Evolutionary conservation across 1,140 invertebrate species (phyloP), one percentile per base, ranked within the genome.

Genomic region (Asbolus verrucosus): DNA sequence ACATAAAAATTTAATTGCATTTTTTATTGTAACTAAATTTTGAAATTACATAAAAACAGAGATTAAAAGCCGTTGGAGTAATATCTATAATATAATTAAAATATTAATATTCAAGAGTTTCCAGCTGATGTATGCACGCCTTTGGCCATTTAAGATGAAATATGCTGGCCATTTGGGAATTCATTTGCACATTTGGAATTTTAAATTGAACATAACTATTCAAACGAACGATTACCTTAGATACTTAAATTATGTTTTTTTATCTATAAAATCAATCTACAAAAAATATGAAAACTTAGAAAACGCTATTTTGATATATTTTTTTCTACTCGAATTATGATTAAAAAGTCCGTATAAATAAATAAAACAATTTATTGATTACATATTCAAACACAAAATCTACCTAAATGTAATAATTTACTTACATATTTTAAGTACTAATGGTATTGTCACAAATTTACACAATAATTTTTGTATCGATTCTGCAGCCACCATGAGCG

Each of bases 301-400:
- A n/a, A n/a, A n/a, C n/a, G n/a, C n/a, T n/a, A n/a, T n/a, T n/a
- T n/a, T n/a, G n/a, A n/a, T n/a, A n/a, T n/a, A n/a, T n/a, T n/a
- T n/a, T n/a, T n/a, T n/a, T n/a, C n/a, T n/a, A n/a, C n/a, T n/a
- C n/a, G n/a, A n/a, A n/a, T n/a, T n/a, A n/a, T n/a, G n/a, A 54
- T 54, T 54, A 54, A 54, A 54, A 54, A 19, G 9, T 11, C 46
- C 9, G 11, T 38, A 16, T 74, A 72, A 70, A 73, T 70, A 75
- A 75, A 75, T 75, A 75, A 75, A 75, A 73, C 71, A 73, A 70
- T 75, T 75, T 75, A 75, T 75, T 75, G 72, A 67, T 73, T 75
- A 75, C 67, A 73, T 69, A 60, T 54, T 62, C 41, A 72, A 75
- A 60, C 39, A 73, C 68, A 69, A 71, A 65, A 6, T 41, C 41